Conservation (phyloP, 2,113 vertebrate genomes). For the Urocitellus parryii region DNA sequence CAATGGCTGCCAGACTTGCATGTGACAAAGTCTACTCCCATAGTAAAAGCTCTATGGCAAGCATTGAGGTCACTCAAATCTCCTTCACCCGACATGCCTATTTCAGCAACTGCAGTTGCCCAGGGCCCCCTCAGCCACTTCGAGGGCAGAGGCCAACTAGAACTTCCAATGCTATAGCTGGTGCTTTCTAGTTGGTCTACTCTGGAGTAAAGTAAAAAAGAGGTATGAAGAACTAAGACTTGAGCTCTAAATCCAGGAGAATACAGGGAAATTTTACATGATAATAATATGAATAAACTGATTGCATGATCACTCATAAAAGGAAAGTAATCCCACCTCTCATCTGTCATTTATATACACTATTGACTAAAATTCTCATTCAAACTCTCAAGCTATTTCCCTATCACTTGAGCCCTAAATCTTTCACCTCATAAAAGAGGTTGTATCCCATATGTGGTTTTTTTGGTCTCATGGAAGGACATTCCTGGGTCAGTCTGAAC, state of each 20-base stretch:
- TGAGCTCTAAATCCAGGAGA: slow-evolving; percentile 51
- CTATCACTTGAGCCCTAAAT: slow-evolving; percentile 57
- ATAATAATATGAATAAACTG: slow-evolving; percentile 27
- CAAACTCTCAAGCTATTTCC: slow-evolving; percentile 16
- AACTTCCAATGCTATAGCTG: neutral
- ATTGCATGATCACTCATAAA: slow-evolving; percentile 25
- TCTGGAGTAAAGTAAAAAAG: slow-evolving; percentile 19
- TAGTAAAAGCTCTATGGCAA: neutral
- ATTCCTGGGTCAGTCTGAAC: slow-evolving; percentile 52
- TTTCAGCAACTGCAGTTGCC: neutral
- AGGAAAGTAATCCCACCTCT: neutral
- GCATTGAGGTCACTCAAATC: neutral
- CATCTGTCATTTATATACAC: neutral
- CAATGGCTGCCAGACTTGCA: neutral
- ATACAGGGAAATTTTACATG: slow-evolving; percentile 16
- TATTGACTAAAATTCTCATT: slow-evolving; percentile 57
- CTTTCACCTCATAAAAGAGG: slow-evolving; percentile 56
- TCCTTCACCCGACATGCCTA: neutral
- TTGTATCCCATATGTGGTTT: neutral
- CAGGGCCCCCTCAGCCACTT: neutral
- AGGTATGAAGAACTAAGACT: slow-evolving; percentile 57
- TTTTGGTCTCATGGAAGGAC: slow-evolving; percentile 57
- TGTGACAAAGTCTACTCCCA: no score
- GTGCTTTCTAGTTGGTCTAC: neutral
- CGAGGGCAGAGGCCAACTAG: neutral